Percentiles rank a stretch among this genome's conserved stretches.
Evolutionary conservation across 2,888 invertebrate genomes (phyloP).

Genomic region (Furcula furcula): DNA sequence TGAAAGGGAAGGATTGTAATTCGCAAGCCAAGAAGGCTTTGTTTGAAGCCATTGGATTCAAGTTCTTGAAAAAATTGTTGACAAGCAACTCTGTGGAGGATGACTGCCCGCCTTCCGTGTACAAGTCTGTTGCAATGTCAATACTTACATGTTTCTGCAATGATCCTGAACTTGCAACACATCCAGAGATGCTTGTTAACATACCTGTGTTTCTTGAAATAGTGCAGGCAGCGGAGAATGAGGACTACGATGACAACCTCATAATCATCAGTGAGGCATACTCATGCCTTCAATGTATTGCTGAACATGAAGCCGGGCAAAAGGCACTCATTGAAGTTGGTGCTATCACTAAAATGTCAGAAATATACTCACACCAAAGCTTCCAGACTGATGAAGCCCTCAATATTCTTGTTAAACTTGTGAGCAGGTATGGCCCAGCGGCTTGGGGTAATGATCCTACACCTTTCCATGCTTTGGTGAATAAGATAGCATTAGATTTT

Average conservation of each 20-base stretch:
- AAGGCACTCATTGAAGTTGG: conserved; percentile 89
- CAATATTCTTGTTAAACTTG: conserved; percentile 89
- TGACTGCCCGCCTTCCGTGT: conserved; percentile 94
- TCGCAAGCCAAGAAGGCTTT: conserved; percentile 89
- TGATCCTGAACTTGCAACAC: conserved; percentile 89
- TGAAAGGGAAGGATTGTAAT: conserved; percentile 91
- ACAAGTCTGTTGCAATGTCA: conserved; percentile 94
- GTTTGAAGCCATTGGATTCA: conserved; percentile 94
- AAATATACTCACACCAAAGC: conserved; percentile 93
- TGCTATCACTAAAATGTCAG: conserved; percentile 90
- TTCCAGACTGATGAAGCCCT: conserved; percentile 95
- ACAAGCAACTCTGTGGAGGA: conserved; percentile 89
- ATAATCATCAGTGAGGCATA: conserved; percentile 94
- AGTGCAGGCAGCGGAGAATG: conserved; percentile 91
- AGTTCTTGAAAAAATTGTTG: conserved; percentile 91
- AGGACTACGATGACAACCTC: conserved; percentile 92
- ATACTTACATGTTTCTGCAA: conserved; percentile 93
- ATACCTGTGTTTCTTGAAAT: conserved; percentile 92
- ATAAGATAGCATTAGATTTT: conserved; percentile 92
- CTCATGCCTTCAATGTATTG: conserved; percentile 90
- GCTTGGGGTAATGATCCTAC: conserved; percentile 91
- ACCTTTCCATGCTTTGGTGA: conserved; percentile 90
- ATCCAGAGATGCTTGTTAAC: conserved; percentile 91
- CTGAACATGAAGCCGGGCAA: conserved; percentile 89
- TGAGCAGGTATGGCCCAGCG: conserved; percentile 85